phyloP scores from a whole-genome alignment of 1,140 invertebrate genomes.

The Laupala kohalensis region DNA sequence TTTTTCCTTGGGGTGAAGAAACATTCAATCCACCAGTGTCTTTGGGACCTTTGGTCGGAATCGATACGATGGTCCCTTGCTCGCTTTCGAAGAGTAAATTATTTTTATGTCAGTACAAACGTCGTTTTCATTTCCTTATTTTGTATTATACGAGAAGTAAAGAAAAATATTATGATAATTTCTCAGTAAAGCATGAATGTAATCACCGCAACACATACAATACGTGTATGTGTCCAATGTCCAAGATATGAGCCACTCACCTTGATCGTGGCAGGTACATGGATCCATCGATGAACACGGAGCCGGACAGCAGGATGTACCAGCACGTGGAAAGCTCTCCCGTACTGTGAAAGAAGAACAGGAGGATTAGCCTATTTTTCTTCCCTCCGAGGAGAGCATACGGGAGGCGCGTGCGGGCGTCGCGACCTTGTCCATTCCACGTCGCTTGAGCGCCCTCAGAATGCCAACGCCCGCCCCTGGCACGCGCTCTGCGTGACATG shows the following conservation, averaged over 20 bases:
- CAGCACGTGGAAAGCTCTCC: constrained; percentile 67
- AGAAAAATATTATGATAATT: too few relatives aligned
- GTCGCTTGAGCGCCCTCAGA: constrained; percentile 54
- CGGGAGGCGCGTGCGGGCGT: constrained; percentile 72
- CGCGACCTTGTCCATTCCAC: constrained; percentile 57
- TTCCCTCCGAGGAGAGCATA: constrained; percentile 39
- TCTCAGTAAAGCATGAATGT: background rate
- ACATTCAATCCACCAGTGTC: too few relatives aligned
- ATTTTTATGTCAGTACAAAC: background rate
- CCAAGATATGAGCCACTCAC: constrained; percentile 33
- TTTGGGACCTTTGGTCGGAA: too few relatives aligned
- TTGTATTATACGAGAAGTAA: too few relatives aligned
- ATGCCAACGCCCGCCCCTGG: constrained; percentile 51
- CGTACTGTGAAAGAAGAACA: constrained; percentile 43
- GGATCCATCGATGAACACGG: constrained; percentile 79
- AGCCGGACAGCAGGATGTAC: constrained; percentile 73
- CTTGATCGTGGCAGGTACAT: constrained; percentile 75
- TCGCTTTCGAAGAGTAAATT: background rate
- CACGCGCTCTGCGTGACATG: too few relatives aligned
- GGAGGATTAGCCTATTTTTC: too few relatives aligned
- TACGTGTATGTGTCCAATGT: too few relatives aligned
- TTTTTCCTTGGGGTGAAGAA: too few relatives aligned
- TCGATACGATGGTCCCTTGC: background rate
- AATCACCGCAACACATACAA: background rate
- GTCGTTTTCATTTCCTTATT: too few relatives aligned